A percentile compares a stretch with the other conserved stretches of the same genome.
These are phyloP conservation scores for Bergia puertoricense DNA, from an alignment of 92 coral and sea anemone genomes.

Conservation along the genomic window DNA sequence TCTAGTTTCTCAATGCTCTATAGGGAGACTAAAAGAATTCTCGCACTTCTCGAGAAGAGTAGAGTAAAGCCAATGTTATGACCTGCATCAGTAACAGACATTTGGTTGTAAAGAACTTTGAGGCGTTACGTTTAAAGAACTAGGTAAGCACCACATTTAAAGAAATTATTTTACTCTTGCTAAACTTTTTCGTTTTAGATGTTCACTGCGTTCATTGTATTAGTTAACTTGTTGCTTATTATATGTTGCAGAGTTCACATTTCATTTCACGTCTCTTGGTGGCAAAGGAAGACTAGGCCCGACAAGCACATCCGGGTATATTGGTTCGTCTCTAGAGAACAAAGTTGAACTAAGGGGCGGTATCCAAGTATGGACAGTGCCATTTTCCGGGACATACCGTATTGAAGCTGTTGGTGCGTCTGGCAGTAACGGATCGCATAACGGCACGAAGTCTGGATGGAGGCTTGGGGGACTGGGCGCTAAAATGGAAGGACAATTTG, in stretches of 20 bases:
- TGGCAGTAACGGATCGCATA: constrained; percentile 72
- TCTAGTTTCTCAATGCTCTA: too few relatives aligned
- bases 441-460: constrained; percentile 11
- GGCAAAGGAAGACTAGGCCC: constrained; percentile 75
- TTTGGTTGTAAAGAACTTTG: too few relatives aligned
- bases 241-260: constrained; percentile 56
- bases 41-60: too few relatives aligned
- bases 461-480: constrained; percentile 87
- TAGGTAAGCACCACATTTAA: too few relatives aligned
- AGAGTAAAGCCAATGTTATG: too few relatives aligned
- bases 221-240: not conserved
- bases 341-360: constrained; percentile 68
- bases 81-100: too few relatives aligned
- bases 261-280: constrained; percentile 76
- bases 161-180: too few relatives aligned
- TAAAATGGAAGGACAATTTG: constrained; percentile 73
- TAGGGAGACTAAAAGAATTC: too few relatives aligned
- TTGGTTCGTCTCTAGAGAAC: constrained; percentile 77
- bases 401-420: constrained; percentile 92
- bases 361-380: constrained; percentile 87
- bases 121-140: too few relatives aligned
- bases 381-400: constrained; percentile 73
- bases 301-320: constrained; percentile 60
- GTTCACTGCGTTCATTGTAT: too few relatives aligned
- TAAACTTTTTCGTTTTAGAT: too few relatives aligned